Percentiles rank a stretch among this genome's conserved stretches.
phyloP scores from a whole-genome alignment of 2,113 vertebrate genomes.

The Meriones unguiculatus region DNA sequence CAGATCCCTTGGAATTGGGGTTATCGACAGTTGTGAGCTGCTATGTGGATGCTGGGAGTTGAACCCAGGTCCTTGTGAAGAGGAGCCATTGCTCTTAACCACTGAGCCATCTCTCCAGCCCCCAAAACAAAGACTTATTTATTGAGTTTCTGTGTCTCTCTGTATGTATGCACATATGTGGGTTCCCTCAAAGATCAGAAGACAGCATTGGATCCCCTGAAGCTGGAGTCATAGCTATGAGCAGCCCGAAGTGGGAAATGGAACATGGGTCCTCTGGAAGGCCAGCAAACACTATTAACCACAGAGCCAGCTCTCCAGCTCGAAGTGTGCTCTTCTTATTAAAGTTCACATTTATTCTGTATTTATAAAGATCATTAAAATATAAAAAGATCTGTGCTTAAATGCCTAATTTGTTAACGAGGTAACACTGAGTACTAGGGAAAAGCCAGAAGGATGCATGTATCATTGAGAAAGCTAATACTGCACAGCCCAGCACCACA shows the following conservation, averaged over 20 bases:
- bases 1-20: no score
- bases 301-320: not conserved
- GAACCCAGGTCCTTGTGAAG: no score
- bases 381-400: not conserved
- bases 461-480: slow-evolving; percentile 19
- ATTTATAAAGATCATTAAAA: slow-evolving; percentile 8
- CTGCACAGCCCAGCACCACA: not conserved
- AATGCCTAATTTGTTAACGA: slow-evolving; percentile 37
- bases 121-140: not conserved
- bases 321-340: not conserved
- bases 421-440: not conserved
- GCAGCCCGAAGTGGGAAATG: not conserved
- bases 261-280: not conserved
- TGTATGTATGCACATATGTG: not conserved
- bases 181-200: not conserved
- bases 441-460: not conserved
- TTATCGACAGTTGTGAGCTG: no score
- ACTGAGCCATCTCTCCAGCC: no score
- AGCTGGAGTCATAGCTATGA: not conserved
- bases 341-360: not conserved
- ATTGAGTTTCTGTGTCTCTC: not conserved
- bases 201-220: not conserved
- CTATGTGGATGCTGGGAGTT: no score
- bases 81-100: no score
- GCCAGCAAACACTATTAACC: not conserved